Evolutionary conservation across 2,888 invertebrate genomes (phyloP), one percentile per base, ranked within the genome.

Genomic region (Diaprepes abbreviatus): DNA sequence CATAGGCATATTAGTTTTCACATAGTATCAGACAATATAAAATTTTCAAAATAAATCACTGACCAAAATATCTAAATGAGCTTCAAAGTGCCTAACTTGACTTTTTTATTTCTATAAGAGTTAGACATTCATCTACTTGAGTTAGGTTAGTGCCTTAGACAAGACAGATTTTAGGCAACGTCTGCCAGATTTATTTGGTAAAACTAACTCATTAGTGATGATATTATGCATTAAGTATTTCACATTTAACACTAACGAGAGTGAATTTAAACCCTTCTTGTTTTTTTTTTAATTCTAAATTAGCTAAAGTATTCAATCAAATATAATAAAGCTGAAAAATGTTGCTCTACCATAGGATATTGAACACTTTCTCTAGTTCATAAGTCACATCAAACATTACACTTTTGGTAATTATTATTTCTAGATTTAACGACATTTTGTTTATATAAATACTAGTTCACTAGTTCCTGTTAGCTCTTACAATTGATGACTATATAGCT

Each of bases 11-110:
- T n/a, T n/a, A n/a, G n/a, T n/a, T n/a, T n/a, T n/a, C n/a, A 31
- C 16, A 33, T 33, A 14, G 43, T 48, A 60, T 50, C 50, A 36
- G 60, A 1, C 12, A 24, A 50, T 48, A 48, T 24, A 48, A 31
- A 10, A 7, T 60, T 12, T 60, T 50, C n/a, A 45, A 60, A 60
- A 48, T 48, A 60, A 50, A 48, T 35, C 24, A 19, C 31, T 58
- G 55, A 38, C 38, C 55, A 55, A 55, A 24, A 38, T n/a, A 24
- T 55, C 38, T 54, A 43, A 58, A 58, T 58, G 58, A 58, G 58
- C 58, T 55, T 38, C n/a, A 36, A 40, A n/a, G n/a, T 19, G 38
- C 36, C 28, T 14, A 50, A 55, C 21, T 55, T 21, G 35, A 28
- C 48, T 9, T 50, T 45, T 12, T 28, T 14, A 28, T 50, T 14